Base-by-base conservation (phyloP, 1,140 invertebrate species). In the Aphaenogaster rudis region DNA sequence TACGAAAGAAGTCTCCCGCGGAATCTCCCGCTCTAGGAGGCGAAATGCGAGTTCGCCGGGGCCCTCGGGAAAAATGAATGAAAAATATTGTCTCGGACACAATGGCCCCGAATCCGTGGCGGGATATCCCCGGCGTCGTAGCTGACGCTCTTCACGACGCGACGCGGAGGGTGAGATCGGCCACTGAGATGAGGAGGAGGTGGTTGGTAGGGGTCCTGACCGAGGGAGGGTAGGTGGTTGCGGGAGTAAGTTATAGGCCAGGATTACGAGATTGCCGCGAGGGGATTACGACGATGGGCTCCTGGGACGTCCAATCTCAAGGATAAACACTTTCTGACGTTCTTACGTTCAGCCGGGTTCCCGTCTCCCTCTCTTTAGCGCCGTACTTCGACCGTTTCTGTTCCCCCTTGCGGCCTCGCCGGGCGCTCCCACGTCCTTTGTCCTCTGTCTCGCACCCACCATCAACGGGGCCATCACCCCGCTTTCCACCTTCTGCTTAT, bases 211-310 rank as follows among this genome's bases (percentile, higher is more conserved):
- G 13, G 36, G 39, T 11, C 39, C 39, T 66, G 52, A 80, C 71
- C 63, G 86, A 69, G 61, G 80, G 64, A 48, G 81, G 79, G 52
- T 57, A 50, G 77, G 66, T 86, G 79, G 72, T 80, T 67, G 77
- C 66, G 85, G 88, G 67, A 85, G 87, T 91, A 92, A 95, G 94
- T 95, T 95, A 95, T 95, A 95, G 89, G 92, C 91, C 92, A 91
- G 93, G 94, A 95, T 95, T 95, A 95, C 94, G 94, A 95, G 94
- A 95, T 95, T 95, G 94, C 94, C 93, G 93, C 93, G 92, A 92
- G 92, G 94, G 94, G 94, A 95, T 95, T 95, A 95, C 94, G 92
- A 94, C 92, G 94, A 95, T 94, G 94, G 66, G 93, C 93, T 94
- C 93, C 88, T 80, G 92, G 93, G 91, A 95, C 94, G 94, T 95